Evolutionary conservation across 1,140 invertebrate genomes (phyloP).

Genomic region (Zaprionus tsacasi): DNA sequence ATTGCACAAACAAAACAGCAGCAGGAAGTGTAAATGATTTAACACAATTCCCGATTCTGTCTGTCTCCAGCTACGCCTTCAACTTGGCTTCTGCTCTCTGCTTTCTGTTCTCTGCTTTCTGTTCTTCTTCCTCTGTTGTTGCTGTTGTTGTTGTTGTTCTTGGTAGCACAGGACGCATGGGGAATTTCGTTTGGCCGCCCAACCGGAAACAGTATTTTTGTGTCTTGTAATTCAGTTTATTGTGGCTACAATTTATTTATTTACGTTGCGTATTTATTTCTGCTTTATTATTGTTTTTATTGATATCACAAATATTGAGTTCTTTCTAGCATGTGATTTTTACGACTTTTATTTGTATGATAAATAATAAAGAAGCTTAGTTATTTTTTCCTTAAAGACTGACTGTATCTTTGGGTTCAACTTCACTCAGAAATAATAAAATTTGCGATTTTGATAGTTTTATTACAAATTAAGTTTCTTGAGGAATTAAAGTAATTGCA

Average conservation of each 20-base stretch:
- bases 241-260: slow-evolving; percentile 61
- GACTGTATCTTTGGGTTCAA: neutral
- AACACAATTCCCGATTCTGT: slow-evolving; percentile 69
- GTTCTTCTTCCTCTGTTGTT: neutral
- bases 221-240: slow-evolving; percentile 70
- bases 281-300: slow-evolving; percentile 37
- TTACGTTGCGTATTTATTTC: slow-evolving; percentile 38
- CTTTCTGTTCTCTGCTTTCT: slow-evolving; percentile 16
- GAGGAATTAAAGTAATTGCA: neutral
- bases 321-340: slow-evolving; percentile 1
- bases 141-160: slow-evolving; percentile 8
- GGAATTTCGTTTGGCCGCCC: slow-evolving; percentile 53
- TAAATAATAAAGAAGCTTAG: neutral
- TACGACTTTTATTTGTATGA: slow-evolving; percentile 1
- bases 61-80: slow-evolving; percentile 38
- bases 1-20: slow-evolving; percentile 80
- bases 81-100: slow-evolving; percentile 52
- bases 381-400: neutral
- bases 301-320: slow-evolving; percentile 14
- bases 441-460: neutral
- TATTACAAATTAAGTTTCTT: neutral
- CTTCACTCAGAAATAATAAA: neutral
- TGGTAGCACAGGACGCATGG: slow-evolving; percentile 30
- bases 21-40: slow-evolving; percentile 81
- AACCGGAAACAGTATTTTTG: slow-evolving; percentile 67